Evolutionary conservation across 2,888 invertebrate species (phyloP), one percentile per base, ranked within the genome.

Genomic region (Leptopilina drosophilae): DNA sequence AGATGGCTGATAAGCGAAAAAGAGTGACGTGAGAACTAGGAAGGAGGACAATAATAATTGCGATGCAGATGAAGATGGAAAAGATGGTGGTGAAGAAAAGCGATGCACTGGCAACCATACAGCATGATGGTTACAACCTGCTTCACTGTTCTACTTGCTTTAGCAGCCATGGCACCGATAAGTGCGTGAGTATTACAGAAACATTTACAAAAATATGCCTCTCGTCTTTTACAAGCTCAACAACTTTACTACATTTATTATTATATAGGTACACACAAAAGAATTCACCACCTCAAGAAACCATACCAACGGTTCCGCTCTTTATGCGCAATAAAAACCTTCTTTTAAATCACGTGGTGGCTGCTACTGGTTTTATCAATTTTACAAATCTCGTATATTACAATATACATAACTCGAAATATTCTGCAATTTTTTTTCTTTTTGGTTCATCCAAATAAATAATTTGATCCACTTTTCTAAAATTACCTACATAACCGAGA

Each of bases 1-100:
- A 73, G 33, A 73, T 73, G 56, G n/a, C 26, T 56, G 69, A 73
- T 73, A 56, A 73, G 33, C 33, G 26, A 9, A 12, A 53, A 69
- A 56, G 69, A 73, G 33, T 56, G 69, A 56, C 33, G 53, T 73
- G 69, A 73, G 56, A 73, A 73, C 69, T 73, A 73, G 69, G 69
- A 73, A 73, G 69, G 69, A 53, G 33, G 56, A 73, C 69, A 73
- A 73, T 73, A 73, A 73, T 73, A 56, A 73, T 73, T 49, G 33
- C n/a, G 56, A 56, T 56, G 33, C 69, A 73, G 69, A 73, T 73
- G 56, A 33, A 73, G 33, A 73, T 56, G 69, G 56, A 5, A 53
- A 56, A 73, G 56, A 73, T 53, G 69, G 62, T 20, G 59, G 12
- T 33, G 11, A 64, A 64, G 33, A 56, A 66, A 46, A 66, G 42